Evolutionary conservation across 1,140 invertebrate genomes (phyloP).

Genomic region (Pomacea maculata): DNA sequence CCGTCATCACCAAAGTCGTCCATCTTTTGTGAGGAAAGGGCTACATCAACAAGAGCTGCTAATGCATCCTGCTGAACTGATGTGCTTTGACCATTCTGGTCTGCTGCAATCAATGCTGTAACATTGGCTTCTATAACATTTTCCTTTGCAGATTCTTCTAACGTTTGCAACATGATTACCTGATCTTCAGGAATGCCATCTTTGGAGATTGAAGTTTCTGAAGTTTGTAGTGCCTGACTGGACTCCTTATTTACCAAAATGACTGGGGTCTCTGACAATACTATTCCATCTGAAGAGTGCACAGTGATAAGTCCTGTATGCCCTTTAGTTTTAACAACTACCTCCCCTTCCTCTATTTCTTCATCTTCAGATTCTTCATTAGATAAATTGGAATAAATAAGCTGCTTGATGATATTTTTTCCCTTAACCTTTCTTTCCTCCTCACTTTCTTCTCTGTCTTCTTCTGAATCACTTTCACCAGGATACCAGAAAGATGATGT

Average conservation of each 20-base stretch:
- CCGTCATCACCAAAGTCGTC: constrained; percentile 10
- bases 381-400: not conserved
- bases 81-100: not conserved
- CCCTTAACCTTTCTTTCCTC: constrained; percentile 13
- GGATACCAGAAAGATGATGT: constrained; percentile 24
- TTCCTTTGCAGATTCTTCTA: not conserved
- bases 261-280: constrained; percentile 12
- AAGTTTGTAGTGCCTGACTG: constrained; percentile 1
- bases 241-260: constrained; percentile 13
- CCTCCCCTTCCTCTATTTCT: constrained; percentile 10
- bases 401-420: constrained; percentile 9
- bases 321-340: constrained; percentile 1
- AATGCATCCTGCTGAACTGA: constrained; percentile 17
- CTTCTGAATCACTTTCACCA: constrained; percentile 18
- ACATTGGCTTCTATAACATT: not conserved
- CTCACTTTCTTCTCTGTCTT: constrained; percentile 1
- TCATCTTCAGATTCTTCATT: constrained; percentile 13
- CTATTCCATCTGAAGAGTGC: not conserved
- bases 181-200: too few species aligned
- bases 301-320: not conserved
- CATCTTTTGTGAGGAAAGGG: constrained; percentile 33
- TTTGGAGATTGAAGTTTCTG: not conserved
- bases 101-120: not conserved
- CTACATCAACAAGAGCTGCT: constrained; percentile 30
- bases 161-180: not conserved